These are phyloP conservation scores for Saturnia pavonia DNA, from an alignment of 2,888 invertebrate species.

Conservation along the genomic window DNA sequence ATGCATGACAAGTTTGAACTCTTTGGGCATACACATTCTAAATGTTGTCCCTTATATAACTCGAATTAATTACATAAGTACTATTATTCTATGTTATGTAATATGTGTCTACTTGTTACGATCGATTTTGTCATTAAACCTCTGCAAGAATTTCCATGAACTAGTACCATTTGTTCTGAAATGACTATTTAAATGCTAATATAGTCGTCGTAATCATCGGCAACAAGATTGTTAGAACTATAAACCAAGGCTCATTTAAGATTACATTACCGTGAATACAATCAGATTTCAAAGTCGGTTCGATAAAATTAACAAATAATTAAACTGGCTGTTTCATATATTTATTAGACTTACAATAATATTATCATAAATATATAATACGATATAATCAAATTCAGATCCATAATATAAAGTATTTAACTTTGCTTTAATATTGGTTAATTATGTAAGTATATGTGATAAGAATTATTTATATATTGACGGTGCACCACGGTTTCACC, in stretches of 20 bases:
- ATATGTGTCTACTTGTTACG: not conserved
- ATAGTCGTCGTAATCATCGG: conserved; percentile 22
- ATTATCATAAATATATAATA: too few species aligned
- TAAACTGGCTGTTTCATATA: too few species aligned
- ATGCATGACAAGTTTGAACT: not conserved
- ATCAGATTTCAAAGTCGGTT: not conserved
- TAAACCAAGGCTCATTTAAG: not conserved
- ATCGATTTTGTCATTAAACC: not conserved
- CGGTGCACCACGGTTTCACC: too few species aligned
- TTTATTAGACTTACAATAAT: too few species aligned
- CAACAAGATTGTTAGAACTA: conserved; percentile 13
- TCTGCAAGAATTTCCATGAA: not conserved
- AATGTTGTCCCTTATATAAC: not conserved
- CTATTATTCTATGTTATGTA: not conserved
- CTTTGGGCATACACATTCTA: not conserved
- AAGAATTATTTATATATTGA: too few species aligned
- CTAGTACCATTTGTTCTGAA: not conserved
- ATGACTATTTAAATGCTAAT: not conserved
- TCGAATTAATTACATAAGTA: not conserved
- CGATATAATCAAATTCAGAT: too few species aligned
- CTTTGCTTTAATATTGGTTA: too few species aligned
- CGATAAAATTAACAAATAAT: too few species aligned
- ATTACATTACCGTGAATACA: not conserved
- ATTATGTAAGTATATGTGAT: too few species aligned
- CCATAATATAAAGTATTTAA: too few species aligned